phyloP scores from a whole-genome alignment of 2,888 invertebrate genomes.

The Drosophila nr. perissopoda region DNA sequence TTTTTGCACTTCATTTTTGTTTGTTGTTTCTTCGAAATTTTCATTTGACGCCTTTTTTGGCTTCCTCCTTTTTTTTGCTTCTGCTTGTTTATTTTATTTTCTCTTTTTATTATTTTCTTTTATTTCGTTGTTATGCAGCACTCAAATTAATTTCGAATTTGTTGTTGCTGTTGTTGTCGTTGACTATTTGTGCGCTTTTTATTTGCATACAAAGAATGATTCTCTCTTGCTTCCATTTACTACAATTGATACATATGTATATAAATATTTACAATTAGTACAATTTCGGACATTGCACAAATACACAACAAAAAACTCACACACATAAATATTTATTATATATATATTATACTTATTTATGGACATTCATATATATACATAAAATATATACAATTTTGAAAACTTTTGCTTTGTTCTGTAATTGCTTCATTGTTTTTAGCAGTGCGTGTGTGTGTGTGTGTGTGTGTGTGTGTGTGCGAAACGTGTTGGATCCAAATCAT shows the following conservation, averaged over 20 bases:
- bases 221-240: slow-evolving; percentile 4
- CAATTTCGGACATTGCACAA: slow-evolving; percentile 24
- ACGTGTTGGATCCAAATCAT: slow-evolving; percentile 49
- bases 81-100: slow-evolving; percentile 3
- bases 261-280: slow-evolving; percentile 36
- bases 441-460: slow-evolving; percentile 42
- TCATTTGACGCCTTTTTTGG: slow-evolving; percentile 33
- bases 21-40: slow-evolving; percentile 18
- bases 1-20: slow-evolving; percentile 74
- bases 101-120: slow-evolving; percentile 9
- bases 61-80: slow-evolving; percentile 6
- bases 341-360: background rate
- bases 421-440: slow-evolving; percentile 15
- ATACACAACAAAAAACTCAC: slow-evolving; percentile 15
- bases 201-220: slow-evolving; percentile 67
- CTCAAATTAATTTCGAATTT: slow-evolving; percentile 71
- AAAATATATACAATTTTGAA: background rate
- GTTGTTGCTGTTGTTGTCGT: slow-evolving; percentile 28
- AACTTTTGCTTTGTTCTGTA: background rate
- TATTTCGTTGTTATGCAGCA: slow-evolving; percentile 64
- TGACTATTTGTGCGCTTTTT: slow-evolving; percentile 49
- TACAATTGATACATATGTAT: slow-evolving; percentile 7
- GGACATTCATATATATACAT: slow-evolving; percentile 3
- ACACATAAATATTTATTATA: slow-evolving; percentile 28
- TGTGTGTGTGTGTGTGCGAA: slow-evolving; percentile 28